A percentile compares a stretch with the other conserved stretches of the same genome.
These are phyloP conservation scores for Falcunculus frontatus DNA, from an alignment of 2,113 vertebrate species.

Conservation along the genomic window DNA sequence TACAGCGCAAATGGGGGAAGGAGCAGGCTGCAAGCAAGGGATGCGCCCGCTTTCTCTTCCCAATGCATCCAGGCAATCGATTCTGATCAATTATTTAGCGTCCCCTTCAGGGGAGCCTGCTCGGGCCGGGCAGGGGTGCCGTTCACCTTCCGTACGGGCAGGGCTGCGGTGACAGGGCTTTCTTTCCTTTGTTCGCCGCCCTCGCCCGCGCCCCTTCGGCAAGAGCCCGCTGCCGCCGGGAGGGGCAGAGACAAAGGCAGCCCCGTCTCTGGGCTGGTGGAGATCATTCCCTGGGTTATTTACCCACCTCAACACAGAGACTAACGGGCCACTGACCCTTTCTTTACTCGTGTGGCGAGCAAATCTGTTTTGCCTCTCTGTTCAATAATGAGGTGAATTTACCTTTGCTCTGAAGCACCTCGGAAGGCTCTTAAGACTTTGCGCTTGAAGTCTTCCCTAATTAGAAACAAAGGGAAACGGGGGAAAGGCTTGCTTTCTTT, in stretches of 20 bases:
- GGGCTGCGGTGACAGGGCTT: neutral
- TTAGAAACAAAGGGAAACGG: neutral
- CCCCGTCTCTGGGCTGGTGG: accelerated
- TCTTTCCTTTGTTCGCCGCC: constrained; percentile 65
- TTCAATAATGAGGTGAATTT: neutral
- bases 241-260: neutral
- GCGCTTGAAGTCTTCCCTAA: neutral
- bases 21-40: neutral
- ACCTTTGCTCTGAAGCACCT: neutral
- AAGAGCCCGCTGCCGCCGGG: neutral
- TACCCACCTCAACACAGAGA: accelerated
- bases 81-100: constrained; percentile 43
- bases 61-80: neutral
- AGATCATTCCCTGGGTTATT: no score
- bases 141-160: neutral
- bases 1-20: neutral
- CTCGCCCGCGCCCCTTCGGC: neutral
- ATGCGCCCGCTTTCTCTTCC: neutral
- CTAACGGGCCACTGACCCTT: neutral
- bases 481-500: neutral
- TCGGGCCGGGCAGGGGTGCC: neutral
- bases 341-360: neutral
- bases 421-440: neutral
- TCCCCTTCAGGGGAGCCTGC: neutral
- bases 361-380: neutral